phyloP scores from a whole-genome alignment of 1,140 invertebrate species.

The Micrasema minimum region DNA sequence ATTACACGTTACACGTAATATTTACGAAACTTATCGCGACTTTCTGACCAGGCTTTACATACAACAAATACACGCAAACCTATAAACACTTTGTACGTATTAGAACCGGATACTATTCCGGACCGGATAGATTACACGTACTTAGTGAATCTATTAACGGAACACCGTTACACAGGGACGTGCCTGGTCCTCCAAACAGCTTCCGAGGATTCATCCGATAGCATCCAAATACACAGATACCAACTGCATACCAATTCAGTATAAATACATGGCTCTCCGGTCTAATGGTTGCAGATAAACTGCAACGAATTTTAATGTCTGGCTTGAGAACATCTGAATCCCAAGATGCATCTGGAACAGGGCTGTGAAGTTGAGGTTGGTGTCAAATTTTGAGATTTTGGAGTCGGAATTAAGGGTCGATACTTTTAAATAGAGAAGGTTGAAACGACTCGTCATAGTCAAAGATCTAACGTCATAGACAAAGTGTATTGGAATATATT shows the following conservation, averaged over 20 bases:
- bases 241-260: not conserved
- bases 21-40: too few relatives aligned
- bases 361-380: too few relatives aligned
- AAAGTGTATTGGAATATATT: too few relatives aligned
- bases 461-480: too few relatives aligned
- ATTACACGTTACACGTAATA: too few relatives aligned
- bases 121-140: constrained; percentile 35
- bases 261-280: constrained; percentile 6
- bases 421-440: too few relatives aligned
- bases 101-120: constrained; percentile 5
- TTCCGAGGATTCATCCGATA: constrained; percentile 14
- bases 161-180: constrained; percentile 33
- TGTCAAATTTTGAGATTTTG: too few relatives aligned
- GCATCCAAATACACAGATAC: constrained; percentile 5
- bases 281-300: constrained; percentile 6
- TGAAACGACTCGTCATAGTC: too few relatives aligned
- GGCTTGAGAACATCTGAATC: not conserved
- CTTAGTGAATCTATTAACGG: constrained; percentile 40
- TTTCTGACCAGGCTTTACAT: too few relatives aligned
- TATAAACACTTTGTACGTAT: not conserved
- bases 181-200: constrained; percentile 11
- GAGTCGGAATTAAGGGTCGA: too few relatives aligned
- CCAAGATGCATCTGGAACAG: too few relatives aligned
- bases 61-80: not conserved
- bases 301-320: not conserved